Conservation (phyloP, 1,140 invertebrate genomes). For the Dendrolimus punctatus region DNA sequence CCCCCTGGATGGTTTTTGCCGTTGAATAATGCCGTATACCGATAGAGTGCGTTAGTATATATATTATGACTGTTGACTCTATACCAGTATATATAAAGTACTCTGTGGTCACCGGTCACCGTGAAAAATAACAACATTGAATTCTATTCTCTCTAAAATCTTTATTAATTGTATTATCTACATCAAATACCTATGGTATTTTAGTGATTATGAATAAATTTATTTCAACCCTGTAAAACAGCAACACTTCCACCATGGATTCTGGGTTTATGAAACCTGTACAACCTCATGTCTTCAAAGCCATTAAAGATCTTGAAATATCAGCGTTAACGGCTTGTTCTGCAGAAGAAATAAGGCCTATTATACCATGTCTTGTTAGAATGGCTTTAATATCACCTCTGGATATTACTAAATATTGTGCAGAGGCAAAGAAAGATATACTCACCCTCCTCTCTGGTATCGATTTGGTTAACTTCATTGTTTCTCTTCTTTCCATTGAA, state of each 20-base stretch:
- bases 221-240: too few species aligned
- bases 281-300: constrained; percentile 62
- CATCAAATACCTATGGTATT: neutral
- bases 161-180: neutral
- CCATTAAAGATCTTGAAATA: constrained; percentile 64
- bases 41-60: too few species aligned
- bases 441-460: constrained; percentile 91
- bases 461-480: constrained; percentile 95
- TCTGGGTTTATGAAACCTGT: constrained; percentile 60
- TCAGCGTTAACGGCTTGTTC: constrained; percentile 50
- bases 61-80: too few species aligned
- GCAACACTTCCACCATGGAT: constrained; percentile 28
- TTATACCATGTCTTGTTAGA: constrained; percentile 92
- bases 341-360: constrained; percentile 81
- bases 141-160: too few species aligned
- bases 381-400: constrained; percentile 93
- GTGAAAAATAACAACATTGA: too few species aligned
- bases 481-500: constrained; percentile 93
- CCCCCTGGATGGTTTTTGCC: too few species aligned
- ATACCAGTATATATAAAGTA: too few species aligned
- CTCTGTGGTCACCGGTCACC: too few species aligned
- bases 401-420: constrained; percentile 88
- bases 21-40: too few species aligned
- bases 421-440: constrained; percentile 88
- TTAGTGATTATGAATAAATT: neutral